phyloP scores from a whole-genome alignment of 2,797 vertebrate species.

The Chaetophractus vellerosus region DNA sequence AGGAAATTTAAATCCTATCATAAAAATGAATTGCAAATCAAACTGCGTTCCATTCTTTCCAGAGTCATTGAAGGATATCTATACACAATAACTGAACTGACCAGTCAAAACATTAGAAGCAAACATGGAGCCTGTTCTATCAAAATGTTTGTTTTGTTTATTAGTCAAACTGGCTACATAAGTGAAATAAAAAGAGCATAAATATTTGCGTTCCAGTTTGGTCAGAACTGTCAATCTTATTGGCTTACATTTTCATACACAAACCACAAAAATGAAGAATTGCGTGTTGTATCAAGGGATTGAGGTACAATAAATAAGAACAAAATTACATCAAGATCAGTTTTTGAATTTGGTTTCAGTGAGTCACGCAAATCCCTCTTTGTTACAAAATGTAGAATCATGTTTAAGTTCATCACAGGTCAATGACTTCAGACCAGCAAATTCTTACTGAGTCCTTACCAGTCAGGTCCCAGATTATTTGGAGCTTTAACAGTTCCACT shows the following conservation, averaged over 20 bases:
- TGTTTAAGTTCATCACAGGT: background rate
- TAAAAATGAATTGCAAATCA: constrained; percentile 29
- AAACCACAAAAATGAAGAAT: background rate
- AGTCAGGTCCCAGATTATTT: background rate
- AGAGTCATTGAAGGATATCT: constrained; percentile 3
- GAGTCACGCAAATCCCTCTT: background rate
- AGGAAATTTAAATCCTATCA: constrained; percentile 10
- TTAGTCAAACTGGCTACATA: constrained; percentile 42
- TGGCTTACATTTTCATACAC: background rate
- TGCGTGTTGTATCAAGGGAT: background rate
- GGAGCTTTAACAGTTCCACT: background rate
- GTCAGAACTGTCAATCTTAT: constrained; percentile 7
- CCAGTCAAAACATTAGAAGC: background rate
- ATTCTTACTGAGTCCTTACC: background rate
- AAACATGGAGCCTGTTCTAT: background rate
- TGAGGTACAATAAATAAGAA: background rate
- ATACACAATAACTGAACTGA: background rate
- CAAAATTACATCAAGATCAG: background rate
- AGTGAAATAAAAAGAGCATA: constrained; percentile 4
- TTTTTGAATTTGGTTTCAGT: constrained; percentile 28
- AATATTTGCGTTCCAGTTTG: constrained; percentile 48
- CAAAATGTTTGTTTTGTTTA: constrained; percentile 53
- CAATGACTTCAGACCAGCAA: background rate
- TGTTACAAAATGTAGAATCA: background rate
- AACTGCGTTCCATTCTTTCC: constrained; percentile 10